These are phyloP conservation scores for Muscina levida DNA, from an alignment of 2,888 invertebrate genomes.

Conservation along the genomic window DNA sequence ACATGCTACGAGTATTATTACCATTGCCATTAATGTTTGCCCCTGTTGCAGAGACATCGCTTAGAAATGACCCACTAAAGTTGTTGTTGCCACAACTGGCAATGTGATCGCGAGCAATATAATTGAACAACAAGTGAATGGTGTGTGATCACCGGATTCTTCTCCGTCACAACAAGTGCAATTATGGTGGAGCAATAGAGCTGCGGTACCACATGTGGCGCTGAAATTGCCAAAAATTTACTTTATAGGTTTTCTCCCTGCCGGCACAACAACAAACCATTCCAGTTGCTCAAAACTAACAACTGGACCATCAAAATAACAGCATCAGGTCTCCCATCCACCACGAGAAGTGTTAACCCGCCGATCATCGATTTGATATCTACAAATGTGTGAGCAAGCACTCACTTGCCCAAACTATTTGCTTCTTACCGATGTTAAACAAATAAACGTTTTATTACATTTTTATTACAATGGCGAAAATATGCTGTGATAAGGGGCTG, in stretches of 20 bases:
- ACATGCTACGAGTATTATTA: not conserved
- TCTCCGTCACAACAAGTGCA: not conserved
- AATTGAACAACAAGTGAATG: slow-evolving; percentile 29
- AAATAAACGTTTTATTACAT: slow-evolving; percentile 30
- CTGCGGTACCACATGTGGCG: slow-evolving; percentile 20
- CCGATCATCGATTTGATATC: slow-evolving; percentile 4
- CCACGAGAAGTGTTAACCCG: slow-evolving; percentile 25
- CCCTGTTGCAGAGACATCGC: too few relatives aligned
- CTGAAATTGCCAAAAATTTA: slow-evolving; percentile 24
- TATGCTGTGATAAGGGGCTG: slow-evolving; percentile 12
- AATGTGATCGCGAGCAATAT: too few relatives aligned
- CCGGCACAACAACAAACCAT: not conserved
- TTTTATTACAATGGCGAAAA: slow-evolving; percentile 29
- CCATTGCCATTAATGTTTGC: too few relatives aligned
- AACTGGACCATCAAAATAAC: slow-evolving; percentile 11
- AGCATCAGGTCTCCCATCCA: slow-evolving; percentile 16
- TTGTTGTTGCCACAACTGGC: too few relatives aligned
- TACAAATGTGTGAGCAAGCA: not conserved
- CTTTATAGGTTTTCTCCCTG: not conserved
- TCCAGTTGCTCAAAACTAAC: slow-evolving; percentile 7
- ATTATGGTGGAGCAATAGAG: slow-evolving; percentile 1
- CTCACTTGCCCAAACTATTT: slow-evolving; percentile 8
- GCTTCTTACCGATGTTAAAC: slow-evolving; percentile 11
- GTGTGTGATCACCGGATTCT: not conserved
- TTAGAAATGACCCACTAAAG: too few relatives aligned